Percentiles rank a stretch among this genome's conserved stretches.
Evolutionary conservation across 2,888 invertebrate species (phyloP).

Genomic region (Hirtodrosophila histrioides): DNA sequence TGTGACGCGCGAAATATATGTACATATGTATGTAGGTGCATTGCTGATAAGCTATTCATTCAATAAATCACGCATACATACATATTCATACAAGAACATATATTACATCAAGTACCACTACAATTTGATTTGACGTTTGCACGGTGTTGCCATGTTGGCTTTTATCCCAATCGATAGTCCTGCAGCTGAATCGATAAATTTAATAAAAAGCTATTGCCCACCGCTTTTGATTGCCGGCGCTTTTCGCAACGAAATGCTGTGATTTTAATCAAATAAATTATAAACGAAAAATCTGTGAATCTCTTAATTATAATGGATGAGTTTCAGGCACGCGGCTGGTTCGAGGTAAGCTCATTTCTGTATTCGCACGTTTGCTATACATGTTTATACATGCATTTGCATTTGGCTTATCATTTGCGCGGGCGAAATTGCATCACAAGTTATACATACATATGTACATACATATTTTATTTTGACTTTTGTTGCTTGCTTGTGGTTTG

Average conservation of each 20-base stretch:
- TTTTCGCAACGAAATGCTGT: constrained; percentile 32
- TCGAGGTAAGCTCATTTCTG: constrained; percentile 76
- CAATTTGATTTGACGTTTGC: constrained; percentile 3
- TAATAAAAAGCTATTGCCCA: constrained; percentile 21
- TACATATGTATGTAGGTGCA: constrained; percentile 2
- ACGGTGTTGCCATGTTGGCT: constrained; percentile 34
- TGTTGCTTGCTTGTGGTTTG: constrained; percentile 27
- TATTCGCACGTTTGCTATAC: neutral
- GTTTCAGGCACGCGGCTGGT: constrained; percentile 83
- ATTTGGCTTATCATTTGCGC: constrained; percentile 19
- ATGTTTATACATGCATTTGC: neutral
- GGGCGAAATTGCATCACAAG: constrained; percentile 51
- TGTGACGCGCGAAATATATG: constrained; percentile 10
- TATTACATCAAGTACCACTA: neutral
- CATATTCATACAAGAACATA: neutral
- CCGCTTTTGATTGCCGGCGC: constrained; percentile 35
- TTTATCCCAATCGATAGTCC: neutral
- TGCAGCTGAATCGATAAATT: constrained; percentile 19
- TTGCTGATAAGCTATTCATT: neutral
- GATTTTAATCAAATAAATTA: constrained; percentile 13
- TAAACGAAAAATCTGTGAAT: constrained; percentile 52
- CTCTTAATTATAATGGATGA: constrained; percentile 57
- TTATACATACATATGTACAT: neutral
- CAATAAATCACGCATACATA: neutral
- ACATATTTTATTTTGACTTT: constrained; percentile 17